Conservation (phyloP, 2,888 invertebrate species). For the Liodrosophila aerea region DNA sequence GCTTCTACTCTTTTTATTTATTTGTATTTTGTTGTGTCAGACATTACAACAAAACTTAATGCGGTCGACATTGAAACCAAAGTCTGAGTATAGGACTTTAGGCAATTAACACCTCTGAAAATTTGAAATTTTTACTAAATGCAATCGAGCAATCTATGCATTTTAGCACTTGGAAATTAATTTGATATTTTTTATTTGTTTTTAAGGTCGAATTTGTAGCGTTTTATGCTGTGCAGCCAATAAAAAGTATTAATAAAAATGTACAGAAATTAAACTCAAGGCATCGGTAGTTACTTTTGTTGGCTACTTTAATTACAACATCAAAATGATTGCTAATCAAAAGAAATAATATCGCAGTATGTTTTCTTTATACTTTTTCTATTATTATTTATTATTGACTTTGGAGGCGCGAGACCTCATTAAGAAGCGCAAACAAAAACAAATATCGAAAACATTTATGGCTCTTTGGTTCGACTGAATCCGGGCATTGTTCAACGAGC, state of each 20-base stretch:
- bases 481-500: background rate
- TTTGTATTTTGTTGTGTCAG: slow-evolving; percentile 19
- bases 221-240: slow-evolving; percentile 54
- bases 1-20: slow-evolving; percentile 16
- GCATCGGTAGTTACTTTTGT: slow-evolving; percentile 18
- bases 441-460: slow-evolving; percentile 32
- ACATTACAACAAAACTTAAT: too few species aligned
- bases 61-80: too few species aligned
- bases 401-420: slow-evolving; percentile 53
- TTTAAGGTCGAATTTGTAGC: slow-evolving; percentile 57
- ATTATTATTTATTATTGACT: slow-evolving; percentile 35
- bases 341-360: slow-evolving; percentile 6
- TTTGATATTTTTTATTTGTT: slow-evolving; percentile 14
- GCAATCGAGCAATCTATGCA: slow-evolving; percentile 22
- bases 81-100: too few species aligned
- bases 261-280: slow-evolving; percentile 19
- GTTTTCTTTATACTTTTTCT: slow-evolving; percentile 1
- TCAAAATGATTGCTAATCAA: slow-evolving; percentile 24
- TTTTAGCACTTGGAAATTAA: slow-evolving; percentile 55
- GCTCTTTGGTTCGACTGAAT: too few species aligned
- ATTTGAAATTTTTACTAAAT: background rate
- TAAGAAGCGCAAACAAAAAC: slow-evolving; percentile 34
- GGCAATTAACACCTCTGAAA: too few species aligned
- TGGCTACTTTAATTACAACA: slow-evolving; percentile 27
- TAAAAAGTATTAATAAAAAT: slow-evolving; percentile 7